Conservation (phyloP, 2,113 vertebrate species). For the Leucopsar rothschildi region DNA sequence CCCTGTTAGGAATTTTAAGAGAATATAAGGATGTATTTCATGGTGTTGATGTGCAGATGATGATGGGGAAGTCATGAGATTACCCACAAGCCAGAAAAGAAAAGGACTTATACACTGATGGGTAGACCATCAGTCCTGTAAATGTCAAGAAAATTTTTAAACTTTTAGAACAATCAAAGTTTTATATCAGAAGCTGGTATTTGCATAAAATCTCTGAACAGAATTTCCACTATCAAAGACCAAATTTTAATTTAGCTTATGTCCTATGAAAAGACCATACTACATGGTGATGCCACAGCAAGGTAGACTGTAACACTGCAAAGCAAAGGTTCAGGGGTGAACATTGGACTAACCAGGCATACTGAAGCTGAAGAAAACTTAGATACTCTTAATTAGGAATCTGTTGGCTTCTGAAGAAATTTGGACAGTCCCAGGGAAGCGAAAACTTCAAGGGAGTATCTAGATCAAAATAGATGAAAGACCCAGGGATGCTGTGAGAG, state of each 20-base stretch:
- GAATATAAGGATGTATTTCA: neutral
- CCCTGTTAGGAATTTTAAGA: neutral
- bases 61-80: neutral
- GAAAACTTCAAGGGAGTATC: neutral
- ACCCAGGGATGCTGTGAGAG: neutral
- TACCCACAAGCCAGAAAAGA: neutral
- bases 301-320: neutral
- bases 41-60: neutral
- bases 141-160: neutral
- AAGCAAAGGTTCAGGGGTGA: neutral
- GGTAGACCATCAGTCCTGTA: neutral
- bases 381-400: neutral
- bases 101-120: neutral
- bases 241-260: neutral
- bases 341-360: neutral
- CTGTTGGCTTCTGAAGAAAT: neutral
- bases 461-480: neutral
- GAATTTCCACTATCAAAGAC: neutral
- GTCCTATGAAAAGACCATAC: neutral
- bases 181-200: neutral
- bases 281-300: neutral
- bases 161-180: neutral
- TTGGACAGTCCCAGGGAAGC: neutral
- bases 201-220: neutral
- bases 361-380: neutral